phyloP scores from a whole-genome alignment of 23 tunicate species.

The Trididemnum clinides region DNA sequence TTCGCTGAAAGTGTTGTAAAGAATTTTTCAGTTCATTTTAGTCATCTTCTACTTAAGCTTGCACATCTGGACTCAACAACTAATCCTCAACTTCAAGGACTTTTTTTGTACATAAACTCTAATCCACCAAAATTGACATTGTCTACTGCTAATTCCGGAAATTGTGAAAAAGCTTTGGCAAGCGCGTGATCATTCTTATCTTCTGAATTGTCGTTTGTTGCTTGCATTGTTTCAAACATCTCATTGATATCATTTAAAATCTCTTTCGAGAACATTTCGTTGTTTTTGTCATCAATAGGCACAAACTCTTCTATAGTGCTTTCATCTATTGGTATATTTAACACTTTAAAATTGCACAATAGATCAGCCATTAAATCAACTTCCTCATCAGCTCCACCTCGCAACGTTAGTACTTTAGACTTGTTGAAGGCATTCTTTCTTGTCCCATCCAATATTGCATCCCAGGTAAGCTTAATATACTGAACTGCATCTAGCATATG shows the following conservation, averaged over 20 bases:
- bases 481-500: constrained; percentile 8
- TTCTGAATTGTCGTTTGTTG: not conserved
- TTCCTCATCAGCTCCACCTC: no score
- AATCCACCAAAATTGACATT: not conserved
- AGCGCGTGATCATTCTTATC: not conserved
- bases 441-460: not conserved
- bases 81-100: no score
- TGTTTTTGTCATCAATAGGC: no score
- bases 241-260: not conserved
- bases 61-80: no score
- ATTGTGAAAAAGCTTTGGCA: not conserved
- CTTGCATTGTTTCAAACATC: no score
- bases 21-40: not conserved
- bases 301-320: not conserved
- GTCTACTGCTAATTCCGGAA: not conserved
- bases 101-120: not conserved
- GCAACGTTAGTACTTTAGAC: not conserved
- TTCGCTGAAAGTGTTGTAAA: no score
- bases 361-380: no score
- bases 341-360: not conserved
- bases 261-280: not conserved
- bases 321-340: not conserved
- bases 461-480: not conserved
- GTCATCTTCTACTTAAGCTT: not conserved
- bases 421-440: not conserved